Evolutionary conservation across 2,113 vertebrate genomes (phyloP).

Genomic region (Trachemys scripta): DNA sequence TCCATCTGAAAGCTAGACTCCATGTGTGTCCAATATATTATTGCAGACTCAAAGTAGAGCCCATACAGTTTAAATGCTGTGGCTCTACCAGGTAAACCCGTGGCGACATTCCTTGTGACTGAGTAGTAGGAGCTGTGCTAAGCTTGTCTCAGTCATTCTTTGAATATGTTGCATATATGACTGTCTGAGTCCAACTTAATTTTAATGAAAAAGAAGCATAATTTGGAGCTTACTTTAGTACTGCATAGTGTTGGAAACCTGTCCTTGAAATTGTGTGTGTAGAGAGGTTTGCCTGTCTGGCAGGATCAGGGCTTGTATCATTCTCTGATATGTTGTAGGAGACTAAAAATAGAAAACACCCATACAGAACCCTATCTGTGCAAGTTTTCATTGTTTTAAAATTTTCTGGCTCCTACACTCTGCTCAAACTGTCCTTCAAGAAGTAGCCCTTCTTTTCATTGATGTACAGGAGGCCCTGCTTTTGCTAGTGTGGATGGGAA

Average conservation of each 20-base stretch:
- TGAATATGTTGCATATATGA: background rate
- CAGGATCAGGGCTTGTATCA: fast-evolving
- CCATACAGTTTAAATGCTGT: background rate
- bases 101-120: background rate
- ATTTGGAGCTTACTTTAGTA: background rate
- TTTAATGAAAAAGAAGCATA: background rate
- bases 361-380: background rate
- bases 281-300: background rate
- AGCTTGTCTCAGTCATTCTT: fast-evolving
- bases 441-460: fast-evolving
- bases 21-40: background rate
- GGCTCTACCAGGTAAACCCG: background rate
- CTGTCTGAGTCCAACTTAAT: too few relatives aligned
- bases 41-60: background rate
- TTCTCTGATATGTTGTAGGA: background rate
- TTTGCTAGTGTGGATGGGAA: background rate
- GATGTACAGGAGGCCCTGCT: background rate
- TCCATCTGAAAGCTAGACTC: background rate
- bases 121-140: background rate
- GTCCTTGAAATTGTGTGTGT: fast-evolving
- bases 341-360: background rate
- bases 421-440: background rate
- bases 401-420: fast-evolving
- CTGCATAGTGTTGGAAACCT: background rate
- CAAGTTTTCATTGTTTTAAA: background rate